Evolutionary conservation across 2,797 vertebrate species (phyloP), one percentile per base, ranked within the genome.

Genomic region (Poecilia picta): DNA sequence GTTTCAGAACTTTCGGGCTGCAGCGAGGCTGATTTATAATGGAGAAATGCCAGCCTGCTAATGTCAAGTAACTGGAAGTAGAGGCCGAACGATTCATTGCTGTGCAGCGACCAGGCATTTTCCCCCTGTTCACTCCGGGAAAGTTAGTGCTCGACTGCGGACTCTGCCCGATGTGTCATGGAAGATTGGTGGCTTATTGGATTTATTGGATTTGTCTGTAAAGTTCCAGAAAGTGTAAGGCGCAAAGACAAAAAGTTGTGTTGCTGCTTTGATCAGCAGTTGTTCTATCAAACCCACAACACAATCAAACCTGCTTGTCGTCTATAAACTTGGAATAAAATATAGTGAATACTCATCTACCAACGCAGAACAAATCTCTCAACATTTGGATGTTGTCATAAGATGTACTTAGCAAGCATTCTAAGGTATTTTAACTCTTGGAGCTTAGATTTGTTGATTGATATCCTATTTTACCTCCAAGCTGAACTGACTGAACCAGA

Each of bases 391-490:
- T 16, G 43, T 47, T 62, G 45, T 18, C 55, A 31, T 12, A 68
- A 28, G 57, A 59, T 1, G 46, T 64, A 39, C 73, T 72, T 36
- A 45, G 1, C 2, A 53, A 6, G 6, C 62, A 70, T 51, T 47
- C 8, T 31, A 25, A 76, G 25, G 53, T 75, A 5, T 6, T 53
- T 62, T 47, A 25, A 71, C 66, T 75, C 64, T 75, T 53, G 2
- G 4, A 25, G n/a, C 51, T 57, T 43, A 70, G 28, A 76, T 78
- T 76, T 77, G 49, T 62, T 90, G 88, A 90, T 87, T 62, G 80
- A 90, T 92, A 80, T 85, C 79, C 74, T 79, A 71, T 80, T 91
- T 83, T 80, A 80, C 80, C 79, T 78, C 72, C 2, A 7, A 79
- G 47, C 77, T 6, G 39, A 85, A 57, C 3, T 74, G 85, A 86